A percentile compares a stretch with the other conserved stretches of the same genome.
These are phyloP conservation scores for Xanthorhoe designata DNA, from an alignment of 2,888 invertebrate genomes.

Conservation along the genomic window DNA sequence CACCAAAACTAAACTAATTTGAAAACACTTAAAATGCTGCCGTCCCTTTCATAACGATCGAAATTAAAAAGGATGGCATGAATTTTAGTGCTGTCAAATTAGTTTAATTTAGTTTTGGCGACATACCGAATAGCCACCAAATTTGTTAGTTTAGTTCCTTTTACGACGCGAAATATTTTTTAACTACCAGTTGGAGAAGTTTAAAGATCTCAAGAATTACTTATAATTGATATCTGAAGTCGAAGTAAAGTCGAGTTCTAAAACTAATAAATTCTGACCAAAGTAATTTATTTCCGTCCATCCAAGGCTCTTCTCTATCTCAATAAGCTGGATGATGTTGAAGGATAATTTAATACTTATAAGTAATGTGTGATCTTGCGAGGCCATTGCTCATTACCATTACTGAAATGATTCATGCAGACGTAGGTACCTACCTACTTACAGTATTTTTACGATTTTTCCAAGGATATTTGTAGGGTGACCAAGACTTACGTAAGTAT, in stretches of 20 bases:
- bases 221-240: not conserved
- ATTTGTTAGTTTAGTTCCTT: too few relatives aligned
- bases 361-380: constrained; percentile 40
- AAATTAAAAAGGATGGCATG: too few relatives aligned
- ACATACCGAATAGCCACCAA: too few relatives aligned
- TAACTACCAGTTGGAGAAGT: not conserved
- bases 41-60: too few relatives aligned
- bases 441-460: constrained; percentile 29
- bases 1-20: too few relatives aligned
- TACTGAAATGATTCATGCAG: constrained; percentile 35
- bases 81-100: too few relatives aligned
- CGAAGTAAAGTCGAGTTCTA: not conserved
- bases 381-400: constrained; percentile 32
- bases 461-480: constrained; percentile 27
- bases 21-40: too few relatives aligned
- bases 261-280: constrained; percentile 7
- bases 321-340: constrained; percentile 20
- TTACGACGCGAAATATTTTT: too few relatives aligned
- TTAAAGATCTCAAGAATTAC: not conserved
- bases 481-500: too few relatives aligned
- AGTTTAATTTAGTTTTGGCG: too few relatives aligned
- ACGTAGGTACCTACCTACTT: too few relatives aligned
- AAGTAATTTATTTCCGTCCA: constrained; percentile 31
- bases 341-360: constrained; percentile 3
- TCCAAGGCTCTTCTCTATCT: constrained; percentile 25